phyloP scores from a whole-genome alignment of 2,113 vertebrate species.

The Neogobius melanostomus region DNA sequence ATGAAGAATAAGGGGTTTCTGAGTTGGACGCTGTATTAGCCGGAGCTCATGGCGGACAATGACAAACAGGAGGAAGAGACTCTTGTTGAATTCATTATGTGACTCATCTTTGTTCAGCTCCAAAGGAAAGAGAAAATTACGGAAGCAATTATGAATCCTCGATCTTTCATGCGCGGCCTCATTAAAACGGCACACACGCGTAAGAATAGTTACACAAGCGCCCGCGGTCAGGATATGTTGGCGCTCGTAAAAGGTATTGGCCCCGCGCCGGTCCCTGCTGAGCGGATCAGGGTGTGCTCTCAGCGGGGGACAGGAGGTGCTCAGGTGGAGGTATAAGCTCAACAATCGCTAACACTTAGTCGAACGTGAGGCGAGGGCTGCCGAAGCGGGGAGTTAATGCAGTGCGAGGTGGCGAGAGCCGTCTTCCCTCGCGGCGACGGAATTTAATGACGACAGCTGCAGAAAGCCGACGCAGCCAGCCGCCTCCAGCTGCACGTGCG shows the following conservation, averaged over 20 bases:
- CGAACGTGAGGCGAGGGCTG: conserved; percentile 55
- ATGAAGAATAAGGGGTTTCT: no score
- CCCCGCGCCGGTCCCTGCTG: not conserved
- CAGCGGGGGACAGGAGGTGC: conserved; percentile 5
- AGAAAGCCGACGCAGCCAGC: conserved; percentile 30
- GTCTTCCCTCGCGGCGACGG: conserved; percentile 32
- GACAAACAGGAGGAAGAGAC: no score
- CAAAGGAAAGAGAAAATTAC: not conserved
- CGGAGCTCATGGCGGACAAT: no score
- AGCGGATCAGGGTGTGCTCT: conserved; percentile 5
- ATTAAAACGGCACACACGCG: not conserved
- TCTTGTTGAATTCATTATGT: no score
- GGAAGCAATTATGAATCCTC: conserved; percentile 6
- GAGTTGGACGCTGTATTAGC: no score
- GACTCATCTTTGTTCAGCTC: not conserved
- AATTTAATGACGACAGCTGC: conserved; percentile 50
- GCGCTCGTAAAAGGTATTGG: not conserved
- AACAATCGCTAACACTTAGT: conserved; percentile 19
- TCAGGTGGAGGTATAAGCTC: conserved; percentile 22
- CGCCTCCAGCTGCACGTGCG: conserved; percentile 22
- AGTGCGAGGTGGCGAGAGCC: conserved; percentile 30
- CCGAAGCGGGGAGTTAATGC: conserved; percentile 49
- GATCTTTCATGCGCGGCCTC: not conserved
- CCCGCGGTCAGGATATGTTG: not conserved
- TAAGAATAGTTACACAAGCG: not conserved